Evolutionary conservation across 2,888 invertebrate genomes (phyloP).

Genomic region (Anoncus sp.): DNA sequence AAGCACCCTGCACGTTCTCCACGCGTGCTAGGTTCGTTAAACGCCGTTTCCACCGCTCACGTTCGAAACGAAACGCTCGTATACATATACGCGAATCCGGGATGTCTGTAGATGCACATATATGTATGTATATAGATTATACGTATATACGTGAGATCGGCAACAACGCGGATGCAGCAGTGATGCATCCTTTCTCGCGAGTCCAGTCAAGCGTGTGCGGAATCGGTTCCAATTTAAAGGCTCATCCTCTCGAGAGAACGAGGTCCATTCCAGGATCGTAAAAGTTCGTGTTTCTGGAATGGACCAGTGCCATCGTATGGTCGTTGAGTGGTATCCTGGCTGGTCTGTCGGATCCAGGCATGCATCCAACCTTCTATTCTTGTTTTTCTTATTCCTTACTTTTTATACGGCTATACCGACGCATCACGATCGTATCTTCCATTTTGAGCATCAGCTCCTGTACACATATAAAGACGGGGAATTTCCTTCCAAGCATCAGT

Average conservation of each 20-base stretch:
- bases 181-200: conserved; percentile 26
- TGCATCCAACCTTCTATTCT: conserved; percentile 38
- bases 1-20: no score
- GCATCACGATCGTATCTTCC: conserved; percentile 41
- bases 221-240: conserved; percentile 73
- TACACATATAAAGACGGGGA: not conserved
- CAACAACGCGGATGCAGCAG: conserved; percentile 39
- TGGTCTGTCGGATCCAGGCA: conserved; percentile 44
- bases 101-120: not conserved
- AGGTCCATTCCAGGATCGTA: conserved; percentile 61
- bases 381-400: conserved; percentile 16
- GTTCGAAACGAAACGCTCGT: conserved; percentile 39
- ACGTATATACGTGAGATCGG: conserved; percentile 27
- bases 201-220: conserved; percentile 53
- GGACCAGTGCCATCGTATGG: conserved; percentile 30
- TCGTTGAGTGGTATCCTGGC: conserved; percentile 23
- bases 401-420: conserved; percentile 37
- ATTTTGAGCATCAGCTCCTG: not conserved
- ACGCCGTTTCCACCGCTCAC: conserved; percentile 55
- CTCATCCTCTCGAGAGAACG: conserved; percentile 63
- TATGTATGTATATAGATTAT: conserved; percentile 23
- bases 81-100: conserved; percentile 36
- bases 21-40: conserved; percentile 59
- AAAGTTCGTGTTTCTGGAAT: conserved; percentile 53
- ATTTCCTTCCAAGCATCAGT: not conserved